These are phyloP conservation scores for Tapera naevia DNA, from an alignment of 2,797 vertebrate genomes.

Conservation along the genomic window DNA sequence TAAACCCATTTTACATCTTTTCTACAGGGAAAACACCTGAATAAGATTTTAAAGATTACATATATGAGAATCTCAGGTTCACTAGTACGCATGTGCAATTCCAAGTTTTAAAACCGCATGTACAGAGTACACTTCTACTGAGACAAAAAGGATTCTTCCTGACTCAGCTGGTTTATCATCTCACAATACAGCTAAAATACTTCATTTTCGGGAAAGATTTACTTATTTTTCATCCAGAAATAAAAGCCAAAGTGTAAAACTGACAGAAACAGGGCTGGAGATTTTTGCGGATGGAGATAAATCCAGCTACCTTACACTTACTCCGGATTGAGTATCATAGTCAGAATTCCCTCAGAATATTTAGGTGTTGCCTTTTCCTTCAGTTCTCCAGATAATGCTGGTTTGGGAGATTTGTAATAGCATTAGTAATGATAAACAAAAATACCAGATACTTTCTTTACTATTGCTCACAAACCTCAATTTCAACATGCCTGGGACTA, in stretches of 20 bases:
- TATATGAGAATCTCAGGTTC: not conserved
- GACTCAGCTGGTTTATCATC: not conserved
- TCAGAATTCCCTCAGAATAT: not conserved
- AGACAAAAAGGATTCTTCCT: not conserved
- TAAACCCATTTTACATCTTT: not conserved
- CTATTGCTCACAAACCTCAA: not conserved
- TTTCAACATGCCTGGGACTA: not conserved
- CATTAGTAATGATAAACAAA: not conserved
- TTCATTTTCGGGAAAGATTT: not conserved
- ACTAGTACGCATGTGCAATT: not conserved
- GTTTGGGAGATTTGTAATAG: not conserved
- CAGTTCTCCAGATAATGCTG: not conserved
- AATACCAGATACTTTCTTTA: not conserved
- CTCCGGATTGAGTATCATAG: not conserved
- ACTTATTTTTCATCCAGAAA: not conserved
- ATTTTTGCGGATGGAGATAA: not conserved
- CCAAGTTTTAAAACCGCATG: not conserved
- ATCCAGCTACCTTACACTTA: not conserved
- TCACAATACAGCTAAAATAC: not conserved
- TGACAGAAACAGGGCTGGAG: not conserved
- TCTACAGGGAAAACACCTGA: not conserved
- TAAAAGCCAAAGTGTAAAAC: not conserved
- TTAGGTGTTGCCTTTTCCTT: not conserved
- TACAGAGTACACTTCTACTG: not conserved
- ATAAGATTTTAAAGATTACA: not conserved